Evolutionary conservation across 2,888 invertebrate genomes (phyloP).

Genomic region (Lasioglossum oenotherae): DNA sequence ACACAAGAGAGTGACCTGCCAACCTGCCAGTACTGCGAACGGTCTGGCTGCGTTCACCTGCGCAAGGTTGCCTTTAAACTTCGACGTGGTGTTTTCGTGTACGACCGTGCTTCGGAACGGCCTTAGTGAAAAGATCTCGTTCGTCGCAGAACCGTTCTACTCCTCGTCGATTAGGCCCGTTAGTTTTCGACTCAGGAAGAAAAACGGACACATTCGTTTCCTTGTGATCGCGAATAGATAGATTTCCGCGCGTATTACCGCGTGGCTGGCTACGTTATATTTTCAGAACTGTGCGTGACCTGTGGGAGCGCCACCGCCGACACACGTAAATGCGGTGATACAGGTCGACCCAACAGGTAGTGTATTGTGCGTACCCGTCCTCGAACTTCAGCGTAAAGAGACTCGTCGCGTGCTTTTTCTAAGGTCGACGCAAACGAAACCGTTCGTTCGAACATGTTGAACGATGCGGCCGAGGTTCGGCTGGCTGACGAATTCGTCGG

Average conservation of each 20-base stretch:
- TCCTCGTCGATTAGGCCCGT: background rate
- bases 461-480: background rate
- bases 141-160: conserved; percentile 5
- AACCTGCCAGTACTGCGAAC: conserved; percentile 74
- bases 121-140: conserved; percentile 24
- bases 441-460: background rate
- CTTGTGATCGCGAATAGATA: conserved; percentile 33
- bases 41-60: conserved; percentile 77
- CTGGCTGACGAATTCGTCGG: conserved; percentile 15
- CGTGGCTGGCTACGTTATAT: conserved; percentile 60
- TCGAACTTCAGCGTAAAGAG: conserved; percentile 57
- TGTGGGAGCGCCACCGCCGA: conserved; percentile 63
- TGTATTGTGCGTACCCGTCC: conserved; percentile 65
- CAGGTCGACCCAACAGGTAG: conserved; percentile 72
- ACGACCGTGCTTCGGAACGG: conserved; percentile 15
- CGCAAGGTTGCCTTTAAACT: conserved; percentile 72
- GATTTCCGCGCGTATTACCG: conserved; percentile 51
- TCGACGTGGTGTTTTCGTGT: conserved; percentile 52
- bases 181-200: background rate
- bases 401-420: conserved; percentile 45
- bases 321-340: conserved; percentile 68
- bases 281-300: conserved; percentile 64
- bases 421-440: conserved; percentile 20
- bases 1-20: conserved; percentile 79
- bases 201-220: conserved; percentile 9